Conservation (phyloP, 2,888 invertebrate species). For the Pseudococcus jackbeardsleyi region DNA sequence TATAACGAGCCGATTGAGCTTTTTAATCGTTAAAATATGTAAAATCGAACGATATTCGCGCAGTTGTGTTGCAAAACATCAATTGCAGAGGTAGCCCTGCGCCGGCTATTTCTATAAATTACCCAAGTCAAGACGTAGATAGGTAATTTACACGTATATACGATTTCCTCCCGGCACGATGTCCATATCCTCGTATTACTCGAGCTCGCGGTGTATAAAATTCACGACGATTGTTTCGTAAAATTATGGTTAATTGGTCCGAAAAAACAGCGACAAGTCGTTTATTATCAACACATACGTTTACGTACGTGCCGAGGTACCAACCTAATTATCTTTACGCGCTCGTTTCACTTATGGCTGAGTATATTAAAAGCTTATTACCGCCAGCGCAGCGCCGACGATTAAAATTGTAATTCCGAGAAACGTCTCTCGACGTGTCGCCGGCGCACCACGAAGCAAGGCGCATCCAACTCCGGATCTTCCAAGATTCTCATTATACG, state of each 20-base stretch:
- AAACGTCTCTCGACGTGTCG: slow-evolving; percentile 32
- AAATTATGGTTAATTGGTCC: slow-evolving; percentile 48
- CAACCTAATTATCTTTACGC: slow-evolving; percentile 42
- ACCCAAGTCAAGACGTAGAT: not conserved
- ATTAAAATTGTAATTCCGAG: slow-evolving; percentile 28
- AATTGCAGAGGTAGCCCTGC: not conserved
- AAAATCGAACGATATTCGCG: not conserved
- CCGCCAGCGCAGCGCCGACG: slow-evolving; percentile 3
- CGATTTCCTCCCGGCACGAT: not conserved
- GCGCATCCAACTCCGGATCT: not conserved
- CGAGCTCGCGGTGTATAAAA: not conserved
- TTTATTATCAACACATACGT: slow-evolving; percentile 17
- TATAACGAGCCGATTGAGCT: slow-evolving; percentile 6
- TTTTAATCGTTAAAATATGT: slow-evolving; percentile 19
- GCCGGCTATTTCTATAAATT: not conserved
- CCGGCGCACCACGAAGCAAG: not conserved
- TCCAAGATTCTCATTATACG: not conserved
- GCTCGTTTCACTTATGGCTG: slow-evolving; percentile 41
- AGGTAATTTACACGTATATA: too few species aligned
- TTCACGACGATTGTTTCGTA: slow-evolving; percentile 18
- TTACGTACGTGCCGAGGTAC: slow-evolving; percentile 25
- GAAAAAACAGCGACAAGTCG: slow-evolving; percentile 47
- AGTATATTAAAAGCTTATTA: slow-evolving; percentile 36
- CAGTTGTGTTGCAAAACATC: not conserved
- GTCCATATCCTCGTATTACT: not conserved